Base-by-base conservation (phyloP, 2,797 vertebrate genomes). In the Amblyraja radiata region DNA sequence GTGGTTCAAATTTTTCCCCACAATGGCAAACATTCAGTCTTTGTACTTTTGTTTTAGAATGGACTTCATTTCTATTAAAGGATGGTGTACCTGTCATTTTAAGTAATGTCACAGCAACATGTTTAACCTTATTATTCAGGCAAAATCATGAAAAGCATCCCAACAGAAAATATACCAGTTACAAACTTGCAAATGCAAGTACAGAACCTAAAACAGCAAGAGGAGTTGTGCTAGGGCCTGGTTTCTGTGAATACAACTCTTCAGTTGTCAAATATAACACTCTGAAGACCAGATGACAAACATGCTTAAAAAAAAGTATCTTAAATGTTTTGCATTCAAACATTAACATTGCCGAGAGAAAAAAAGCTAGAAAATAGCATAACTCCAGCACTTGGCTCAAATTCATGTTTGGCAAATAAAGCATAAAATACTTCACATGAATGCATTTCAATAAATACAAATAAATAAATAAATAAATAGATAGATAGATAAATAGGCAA, bases 111-210 rank as follows among this genome's bases (percentile, higher is more conserved):
- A 78, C 11, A 14, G 77, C n/a, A 78, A 36, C 14, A 11, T 16
- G 28, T 77, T 78, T 78, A 78, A 78, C 76, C n/a, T 28, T 76
- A 28, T 58, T 65, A 86, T 63, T 32, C 58, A 86, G 8, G 58
- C 58, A 86, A 81, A 81, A 11, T n/a, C 83, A 65, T 86, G n/a
- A 81, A 39, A 81, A 63, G 28, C 28, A 86, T 61, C 83, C 83
- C 83, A 86, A 86, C 1, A 13, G 83, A 86, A 86, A 63, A 86
- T 63, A 5, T n/a, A n/a, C 58, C 58, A 11, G 58, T 11, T 86
- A 28, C 54, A 86, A 25, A 86, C 58, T 86, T 86, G 83, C 28
- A 86, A 86, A 86, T 6, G 83, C 58, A 63, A n/a, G 83, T 58
- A 86, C 58, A 65, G 13, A 65, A 63, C 13, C 28, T 13, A 36